Conservation (phyloP, 2,113 vertebrate species). For the Marcusenius ussheri region DNA sequence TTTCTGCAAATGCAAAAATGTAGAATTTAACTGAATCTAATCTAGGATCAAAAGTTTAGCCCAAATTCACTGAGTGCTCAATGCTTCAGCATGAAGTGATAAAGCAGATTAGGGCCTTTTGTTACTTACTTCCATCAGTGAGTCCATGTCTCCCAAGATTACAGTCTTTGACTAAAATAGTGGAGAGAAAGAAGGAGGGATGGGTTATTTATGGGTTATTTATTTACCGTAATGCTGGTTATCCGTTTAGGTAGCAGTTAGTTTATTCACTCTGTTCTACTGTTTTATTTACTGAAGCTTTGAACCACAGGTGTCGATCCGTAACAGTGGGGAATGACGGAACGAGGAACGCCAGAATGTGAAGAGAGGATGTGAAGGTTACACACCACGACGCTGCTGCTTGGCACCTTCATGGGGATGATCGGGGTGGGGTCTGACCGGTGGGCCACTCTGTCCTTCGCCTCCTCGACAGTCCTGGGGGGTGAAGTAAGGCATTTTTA, state of each 20-base stretch:
- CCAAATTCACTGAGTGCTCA: background rate
- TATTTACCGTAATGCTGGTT: background rate
- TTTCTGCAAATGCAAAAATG: background rate
- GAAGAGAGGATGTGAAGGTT: background rate
- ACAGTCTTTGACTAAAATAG: conserved; percentile 76
- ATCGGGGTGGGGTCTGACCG: conserved; percentile 45
- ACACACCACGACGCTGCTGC: conserved; percentile 72
- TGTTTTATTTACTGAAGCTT: background rate
- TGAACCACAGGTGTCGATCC: background rate
- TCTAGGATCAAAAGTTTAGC: background rate
- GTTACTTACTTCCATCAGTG: conserved; percentile 67
- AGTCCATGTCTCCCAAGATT: conserved; percentile 75
- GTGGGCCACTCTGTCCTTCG: conserved; percentile 40
- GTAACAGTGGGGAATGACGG: background rate
- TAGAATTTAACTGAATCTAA: background rate
- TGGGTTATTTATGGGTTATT: background rate
- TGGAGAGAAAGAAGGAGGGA: conserved; percentile 13
- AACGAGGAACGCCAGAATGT: background rate
- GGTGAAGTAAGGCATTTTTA: background rate
- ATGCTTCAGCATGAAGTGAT: background rate
- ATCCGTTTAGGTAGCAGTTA: background rate
- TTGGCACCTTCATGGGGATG: conserved; percentile 84
- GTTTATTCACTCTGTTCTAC: background rate
- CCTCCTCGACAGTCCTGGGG: conserved; percentile 59
- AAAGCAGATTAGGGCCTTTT: background rate